Conservation (phyloP, 1,140 invertebrate genomes). For the Drosophila albomicans region DNA sequence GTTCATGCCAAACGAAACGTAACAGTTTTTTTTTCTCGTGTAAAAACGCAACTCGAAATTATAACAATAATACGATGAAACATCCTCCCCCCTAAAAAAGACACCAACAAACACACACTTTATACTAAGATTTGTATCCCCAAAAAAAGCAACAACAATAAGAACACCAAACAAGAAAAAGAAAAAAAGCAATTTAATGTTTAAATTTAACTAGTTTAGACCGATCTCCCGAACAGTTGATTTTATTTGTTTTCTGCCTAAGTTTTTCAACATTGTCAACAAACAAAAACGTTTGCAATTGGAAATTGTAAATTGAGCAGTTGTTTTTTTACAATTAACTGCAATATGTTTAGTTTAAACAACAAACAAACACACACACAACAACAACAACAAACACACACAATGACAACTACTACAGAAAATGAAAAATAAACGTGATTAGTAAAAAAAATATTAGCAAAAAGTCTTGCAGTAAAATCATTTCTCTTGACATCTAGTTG, state of each 20-base stretch:
- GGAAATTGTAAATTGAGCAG: constrained; percentile 41
- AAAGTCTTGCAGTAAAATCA: background rate
- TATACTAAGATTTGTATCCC: constrained; percentile 23
- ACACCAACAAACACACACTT: constrained; percentile 22
- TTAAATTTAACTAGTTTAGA: constrained; percentile 67
- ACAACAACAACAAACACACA: constrained; percentile 52
- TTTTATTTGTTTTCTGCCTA: constrained; percentile 41
- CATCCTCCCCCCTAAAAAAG: constrained; percentile 29
- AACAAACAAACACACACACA: constrained; percentile 54
- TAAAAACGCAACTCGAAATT: constrained; percentile 14
- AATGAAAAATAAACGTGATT: constrained; percentile 79
- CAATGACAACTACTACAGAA: constrained; percentile 63
- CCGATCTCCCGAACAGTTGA: constrained; percentile 58
- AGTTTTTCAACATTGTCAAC: constrained; percentile 13
- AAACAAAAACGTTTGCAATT: constrained; percentile 34
- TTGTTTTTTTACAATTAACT: constrained; percentile 37
- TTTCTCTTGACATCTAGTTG: background rate
- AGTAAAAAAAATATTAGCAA: constrained; percentile 52
- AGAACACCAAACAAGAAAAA: constrained; percentile 2
- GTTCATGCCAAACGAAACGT: constrained; percentile 68
- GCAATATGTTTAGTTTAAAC: constrained; percentile 75
- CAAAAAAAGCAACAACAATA: background rate
- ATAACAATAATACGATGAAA: constrained; percentile 23
- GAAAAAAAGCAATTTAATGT: constrained; percentile 58
- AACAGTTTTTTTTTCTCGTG: constrained; percentile 29